Evolutionary conservation across 2,888 invertebrate species (phyloP).

Genomic region (Perizoma flavofasciatum): DNA sequence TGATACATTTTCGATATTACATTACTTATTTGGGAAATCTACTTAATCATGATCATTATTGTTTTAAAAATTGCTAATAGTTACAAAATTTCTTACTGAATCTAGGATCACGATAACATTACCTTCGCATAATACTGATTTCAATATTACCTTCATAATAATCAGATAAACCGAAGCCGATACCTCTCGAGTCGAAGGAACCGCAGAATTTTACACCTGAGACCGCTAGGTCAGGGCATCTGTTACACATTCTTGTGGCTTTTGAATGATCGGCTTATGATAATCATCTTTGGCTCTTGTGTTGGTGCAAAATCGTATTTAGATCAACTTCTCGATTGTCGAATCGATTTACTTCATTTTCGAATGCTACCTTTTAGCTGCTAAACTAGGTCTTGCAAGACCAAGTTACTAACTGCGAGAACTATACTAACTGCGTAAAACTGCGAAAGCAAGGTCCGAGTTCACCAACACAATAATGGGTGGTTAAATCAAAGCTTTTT

Average conservation of each 20-base stretch:
- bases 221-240: slow-evolving; percentile 37
- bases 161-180: slow-evolving; percentile 28
- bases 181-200: slow-evolving; percentile 21
- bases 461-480: too few relatives aligned
- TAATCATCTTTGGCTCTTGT: slow-evolving; percentile 6
- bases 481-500: too few relatives aligned
- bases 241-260: slow-evolving; percentile 38
- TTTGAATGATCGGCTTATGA: slow-evolving; percentile 18
- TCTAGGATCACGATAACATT: neutral
- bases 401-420: too few relatives aligned
- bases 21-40: too few relatives aligned
- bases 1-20: too few relatives aligned
- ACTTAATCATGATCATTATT: too few relatives aligned
- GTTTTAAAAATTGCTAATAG: neutral
- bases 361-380: too few relatives aligned
- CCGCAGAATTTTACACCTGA: slow-evolving; percentile 41
- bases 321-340: neutral
- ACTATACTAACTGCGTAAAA: too few relatives aligned
- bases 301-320: slow-evolving; percentile 8
- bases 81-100: neutral
- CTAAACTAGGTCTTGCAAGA: too few relatives aligned
- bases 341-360: neutral
- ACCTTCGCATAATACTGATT: neutral
- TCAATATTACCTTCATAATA: slow-evolving; percentile 19
- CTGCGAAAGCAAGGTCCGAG: too few relatives aligned